Evolutionary conservation across 2,888 invertebrate species (phyloP).

Genomic region (Protophormia terraenovae): DNA sequence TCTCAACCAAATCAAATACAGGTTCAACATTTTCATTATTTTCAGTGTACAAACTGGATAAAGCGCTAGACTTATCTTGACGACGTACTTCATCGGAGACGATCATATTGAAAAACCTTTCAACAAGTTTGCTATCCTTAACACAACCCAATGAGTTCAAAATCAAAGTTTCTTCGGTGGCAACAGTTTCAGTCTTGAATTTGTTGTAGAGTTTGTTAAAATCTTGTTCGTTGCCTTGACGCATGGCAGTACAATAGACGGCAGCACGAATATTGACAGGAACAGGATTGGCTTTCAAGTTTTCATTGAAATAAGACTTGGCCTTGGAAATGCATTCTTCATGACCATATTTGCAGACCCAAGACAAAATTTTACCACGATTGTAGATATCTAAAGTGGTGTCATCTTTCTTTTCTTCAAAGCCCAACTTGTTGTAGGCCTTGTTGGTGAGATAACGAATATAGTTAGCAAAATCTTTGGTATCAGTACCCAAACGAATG

Average conservation of each 20-base stretch:
- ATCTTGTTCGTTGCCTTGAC: constrained; percentile 84
- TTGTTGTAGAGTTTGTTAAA: constrained; percentile 86
- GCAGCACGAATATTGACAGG: constrained; percentile 85
- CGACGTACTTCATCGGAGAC: constrained; percentile 79
- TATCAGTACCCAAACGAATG: constrained; percentile 75
- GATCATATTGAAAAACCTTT: constrained; percentile 82
- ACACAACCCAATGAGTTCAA: constrained; percentile 87
- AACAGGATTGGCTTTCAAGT: constrained; percentile 75
- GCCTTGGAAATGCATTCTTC: constrained; percentile 83
- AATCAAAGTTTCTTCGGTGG: constrained; percentile 86
- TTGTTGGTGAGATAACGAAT: constrained; percentile 81
- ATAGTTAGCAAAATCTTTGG: constrained; percentile 77
- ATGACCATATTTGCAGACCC: constrained; percentile 86
- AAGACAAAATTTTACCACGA: constrained; percentile 84
- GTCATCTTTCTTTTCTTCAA: constrained; percentile 80
- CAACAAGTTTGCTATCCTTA: constrained; percentile 82
- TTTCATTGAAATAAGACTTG: constrained; percentile 78
- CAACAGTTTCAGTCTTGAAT: constrained; percentile 84
- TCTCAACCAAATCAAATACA: constrained; percentile 82
- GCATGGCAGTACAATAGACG: constrained; percentile 89
- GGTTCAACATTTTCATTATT: constrained; percentile 83
- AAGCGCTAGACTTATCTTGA: constrained; percentile 78
- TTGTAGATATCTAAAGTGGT: constrained; percentile 84
- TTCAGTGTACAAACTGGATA: constrained; percentile 82
- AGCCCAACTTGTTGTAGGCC: constrained; percentile 83